Evolutionary conservation across 2,113 vertebrate species (phyloP), one percentile per base, ranked within the genome.

Genomic region (Dryoscopus gambensis): DNA sequence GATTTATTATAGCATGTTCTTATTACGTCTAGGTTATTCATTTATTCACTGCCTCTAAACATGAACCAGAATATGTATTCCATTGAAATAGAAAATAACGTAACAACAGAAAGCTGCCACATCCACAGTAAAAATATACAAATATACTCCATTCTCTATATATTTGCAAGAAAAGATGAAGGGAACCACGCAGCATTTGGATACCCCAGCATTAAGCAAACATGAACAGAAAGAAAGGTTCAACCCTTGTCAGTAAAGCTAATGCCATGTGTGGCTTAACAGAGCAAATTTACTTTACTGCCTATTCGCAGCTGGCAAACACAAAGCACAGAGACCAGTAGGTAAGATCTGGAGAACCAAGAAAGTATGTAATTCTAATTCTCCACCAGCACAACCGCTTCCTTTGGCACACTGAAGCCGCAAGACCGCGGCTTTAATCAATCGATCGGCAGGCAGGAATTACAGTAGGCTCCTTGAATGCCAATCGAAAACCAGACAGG

Each of bases 401-500:
- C 80, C 64, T 95, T 79, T 50, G 57, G 63, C 69, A 67, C 90
- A 39, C 65, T 21, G 84, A 62, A 80, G 25, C 21, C 68, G 73
- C 30, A 77, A 57, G 27, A 87, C 5, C 24, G 17, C 28, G 47
- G 65, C 56, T 63, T 44, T 68, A 63, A 89, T 87, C 35, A 53
- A 84, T 91, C 11, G 50, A 84, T 5, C 18, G 40, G 92, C 55
- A n/a, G 67, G 60, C 90, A 52, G 46, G 64, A 81, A 59, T 73
- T 92, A 70, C 59, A 87, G 75, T 9, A 89, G 78, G 62, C 37
- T 52, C 49, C 87, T 80, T 91, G 74, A 95, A 77, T 40, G 75
- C 42, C 92, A 95, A 86, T 81, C 62, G 40, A 70, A 69, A 93
- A 91, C 91, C 95, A 96, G 96, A 97, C 74, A 89, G 21, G 64